Conservation (phyloP, 64 coral and sea anemone species). For the Montipora capricornis region DNA sequence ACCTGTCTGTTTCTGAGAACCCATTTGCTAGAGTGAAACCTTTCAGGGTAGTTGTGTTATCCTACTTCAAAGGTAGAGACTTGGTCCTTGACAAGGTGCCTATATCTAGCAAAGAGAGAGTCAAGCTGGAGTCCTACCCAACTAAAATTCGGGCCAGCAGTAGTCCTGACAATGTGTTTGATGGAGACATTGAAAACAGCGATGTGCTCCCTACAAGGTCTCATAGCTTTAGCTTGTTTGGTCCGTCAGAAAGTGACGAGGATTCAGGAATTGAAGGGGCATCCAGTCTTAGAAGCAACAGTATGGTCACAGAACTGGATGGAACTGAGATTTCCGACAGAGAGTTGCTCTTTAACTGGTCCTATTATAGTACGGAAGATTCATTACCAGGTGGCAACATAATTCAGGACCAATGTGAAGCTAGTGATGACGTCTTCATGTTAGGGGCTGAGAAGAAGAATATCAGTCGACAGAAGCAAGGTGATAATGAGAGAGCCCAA, state of each 20-base stretch:
- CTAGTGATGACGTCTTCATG: background rate
- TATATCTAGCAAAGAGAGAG: conserved; percentile 60
- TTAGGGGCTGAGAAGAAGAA: background rate
- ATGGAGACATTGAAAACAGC: background rate
- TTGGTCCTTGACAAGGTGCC: conserved; percentile 83
- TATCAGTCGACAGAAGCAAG: background rate
- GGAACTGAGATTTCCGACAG: background rate
- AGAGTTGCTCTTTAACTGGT: conserved; percentile 55
- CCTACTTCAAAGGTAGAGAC: conserved; percentile 80
- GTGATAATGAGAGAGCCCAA: background rate
- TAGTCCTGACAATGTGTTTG: conserved; percentile 37
- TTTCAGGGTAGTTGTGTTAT: conserved; percentile 59
- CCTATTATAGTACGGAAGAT: conserved; percentile 22
- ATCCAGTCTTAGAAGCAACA: conserved; percentile 22
- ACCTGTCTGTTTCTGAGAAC: conserved; percentile 66
- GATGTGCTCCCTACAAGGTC: background rate
- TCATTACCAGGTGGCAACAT: background rate
- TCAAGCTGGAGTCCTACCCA: conserved; percentile 40
- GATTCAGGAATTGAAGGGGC: conserved; percentile 71
- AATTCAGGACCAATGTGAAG: background rate
- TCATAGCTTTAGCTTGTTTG: conserved; percentile 44
- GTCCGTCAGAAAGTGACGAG: conserved; percentile 46
- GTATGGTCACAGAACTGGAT: conserved; percentile 5
- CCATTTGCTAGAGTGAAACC: conserved; percentile 72
- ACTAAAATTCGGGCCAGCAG: conserved; percentile 55